Evolutionary conservation across 92 coral and sea anemone species (phyloP), one percentile per base, ranked within the genome.

Genomic region (Epizoanthus fatuus): DNA sequence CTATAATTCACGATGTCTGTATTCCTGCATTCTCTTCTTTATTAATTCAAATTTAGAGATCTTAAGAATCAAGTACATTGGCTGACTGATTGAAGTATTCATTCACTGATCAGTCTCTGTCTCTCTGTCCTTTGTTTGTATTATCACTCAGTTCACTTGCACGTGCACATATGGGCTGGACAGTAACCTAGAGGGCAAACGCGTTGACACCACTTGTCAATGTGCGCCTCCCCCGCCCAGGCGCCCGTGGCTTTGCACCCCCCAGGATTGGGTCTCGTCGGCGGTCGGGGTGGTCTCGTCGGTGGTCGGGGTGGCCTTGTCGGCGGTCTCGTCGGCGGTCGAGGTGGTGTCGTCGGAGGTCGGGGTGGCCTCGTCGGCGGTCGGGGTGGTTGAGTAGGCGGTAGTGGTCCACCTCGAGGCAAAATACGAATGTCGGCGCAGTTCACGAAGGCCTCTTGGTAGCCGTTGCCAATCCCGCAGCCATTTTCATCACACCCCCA

Each of bases 371-470:
- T 10, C 1, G 53, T 49, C 13, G 53, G 53, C 2, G 53, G 53
- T 49, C 10, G 53, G 10, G 53, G 53, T 49, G 53, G 53, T 2
- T 10, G 2, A 1, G 53, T 49, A 11, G 53, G 53, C 53, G 53
- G 53, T 0, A 47, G 49, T 8, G 86, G 63, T 44, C 91, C 95
- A 47, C 65, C 86, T 4, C 58, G 20, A 14, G 94, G 84, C 19
- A 87, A 44, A 39, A 96, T 96, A 47, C 83, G 89, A 63, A 96
- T 85, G 59, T 96, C 98, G 12, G 98, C 98, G 63, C 98, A 96
- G 92, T 96, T 94, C 69, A 96, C 98, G 51, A 96, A 96, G 49
- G 96, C 91, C 80, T 96, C 98, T 69, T 95, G 98, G 8, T 82
- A 69, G 20, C 97, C 98, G 17, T 88, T 81, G 6, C 95, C 96